Conservation (phyloP, 2,888 invertebrate species). For the Altica lythri region DNA sequence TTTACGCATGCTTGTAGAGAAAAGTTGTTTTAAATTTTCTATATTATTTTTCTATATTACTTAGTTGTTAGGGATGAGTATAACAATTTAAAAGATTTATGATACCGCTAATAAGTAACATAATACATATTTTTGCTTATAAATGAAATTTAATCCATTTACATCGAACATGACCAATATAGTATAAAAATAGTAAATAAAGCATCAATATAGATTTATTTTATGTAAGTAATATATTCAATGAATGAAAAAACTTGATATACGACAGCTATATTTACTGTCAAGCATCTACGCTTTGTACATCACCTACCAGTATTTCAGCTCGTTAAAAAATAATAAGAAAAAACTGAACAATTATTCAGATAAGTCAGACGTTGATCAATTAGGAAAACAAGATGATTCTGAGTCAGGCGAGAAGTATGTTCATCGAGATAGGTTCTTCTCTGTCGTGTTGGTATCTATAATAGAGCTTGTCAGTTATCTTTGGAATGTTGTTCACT, state of each 20-base stretch:
- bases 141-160: no score
- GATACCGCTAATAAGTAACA: no score
- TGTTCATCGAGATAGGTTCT: no score
- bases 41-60: no score
- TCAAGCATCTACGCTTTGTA: no score
- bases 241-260: not conserved
- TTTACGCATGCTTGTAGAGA: no score
- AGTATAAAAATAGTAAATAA: no score
- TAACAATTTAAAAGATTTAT: no score
- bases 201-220: not conserved
- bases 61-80: no score
- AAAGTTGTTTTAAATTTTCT: no score
- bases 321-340: not conserved
- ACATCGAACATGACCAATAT: no score
- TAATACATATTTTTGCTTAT: no score
- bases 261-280: not conserved
- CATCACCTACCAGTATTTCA: not conserved
- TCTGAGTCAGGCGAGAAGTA: not conserved
- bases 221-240: not conserved
- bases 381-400: conserved; percentile 1
- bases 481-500: conserved; percentile 7
- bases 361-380: not conserved
- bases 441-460: not conserved
- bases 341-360: not conserved
- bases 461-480: not conserved